A percentile compares a stretch with the other conserved stretches of the same genome.
Evolutionary conservation across 2,113 vertebrate species (phyloP).

Genomic region (Romanogobio albipinnatus): DNA sequence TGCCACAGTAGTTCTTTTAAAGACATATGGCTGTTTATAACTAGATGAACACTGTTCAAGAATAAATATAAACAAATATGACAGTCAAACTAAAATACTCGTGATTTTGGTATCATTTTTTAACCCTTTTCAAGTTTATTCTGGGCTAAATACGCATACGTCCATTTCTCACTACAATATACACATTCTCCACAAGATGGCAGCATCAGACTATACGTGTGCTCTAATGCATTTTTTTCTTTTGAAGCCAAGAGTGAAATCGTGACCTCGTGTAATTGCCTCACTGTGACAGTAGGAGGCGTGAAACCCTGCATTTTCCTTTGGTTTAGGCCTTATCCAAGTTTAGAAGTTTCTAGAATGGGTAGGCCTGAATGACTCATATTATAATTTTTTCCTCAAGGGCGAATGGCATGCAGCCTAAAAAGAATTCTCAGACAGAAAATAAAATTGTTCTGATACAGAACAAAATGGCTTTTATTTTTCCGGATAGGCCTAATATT

Average conservation of each 20-base stretch:
- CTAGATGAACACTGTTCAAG: too few relatives aligned
- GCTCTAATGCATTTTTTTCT: neutral
- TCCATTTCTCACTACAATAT: too few relatives aligned
- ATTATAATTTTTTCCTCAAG: neutral
- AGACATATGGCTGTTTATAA: too few relatives aligned
- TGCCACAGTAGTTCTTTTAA: too few relatives aligned
- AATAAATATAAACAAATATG: too few relatives aligned
- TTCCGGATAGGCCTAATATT: neutral
- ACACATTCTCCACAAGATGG: conserved; percentile 26
- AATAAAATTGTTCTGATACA: neutral
- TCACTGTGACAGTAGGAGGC: neutral
- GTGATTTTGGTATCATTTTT: neutral
- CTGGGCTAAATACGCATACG: neutral
- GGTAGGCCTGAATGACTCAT: conserved; percentile 22
- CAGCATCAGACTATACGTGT: neutral
- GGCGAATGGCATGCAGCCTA: neutral
- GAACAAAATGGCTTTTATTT: neutral
- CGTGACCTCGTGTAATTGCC: neutral
- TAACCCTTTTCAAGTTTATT: neutral
- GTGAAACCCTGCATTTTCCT: neutral
- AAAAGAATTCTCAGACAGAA: neutral
- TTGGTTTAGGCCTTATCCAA: neutral
- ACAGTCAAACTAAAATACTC: too few relatives aligned
- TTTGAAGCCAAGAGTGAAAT: neutral
- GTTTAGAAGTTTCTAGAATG: conserved; percentile 41